Evolutionary conservation across 2,888 invertebrate genomes (phyloP).

Genomic region (Drosophila mettleri): DNA sequence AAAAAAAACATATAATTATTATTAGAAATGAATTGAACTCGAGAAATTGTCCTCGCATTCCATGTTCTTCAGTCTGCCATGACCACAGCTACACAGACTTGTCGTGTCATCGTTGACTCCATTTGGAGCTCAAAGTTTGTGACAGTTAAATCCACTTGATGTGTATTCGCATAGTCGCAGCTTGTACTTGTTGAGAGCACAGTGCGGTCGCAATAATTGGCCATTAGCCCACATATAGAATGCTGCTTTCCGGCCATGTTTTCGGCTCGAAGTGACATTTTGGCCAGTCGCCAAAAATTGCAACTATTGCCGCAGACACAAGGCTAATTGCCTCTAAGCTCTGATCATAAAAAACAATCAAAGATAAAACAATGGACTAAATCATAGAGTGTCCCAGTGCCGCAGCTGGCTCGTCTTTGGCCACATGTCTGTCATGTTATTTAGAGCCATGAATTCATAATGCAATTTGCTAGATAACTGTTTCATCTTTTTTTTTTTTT

Average conservation of each 20-base stretch:
- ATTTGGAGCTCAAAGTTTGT: slow-evolving; percentile 2
- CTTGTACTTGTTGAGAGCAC: slow-evolving; percentile 16
- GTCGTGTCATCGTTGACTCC: neutral
- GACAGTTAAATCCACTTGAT: slow-evolving; percentile 7
- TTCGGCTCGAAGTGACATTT: slow-evolving; percentile 3
- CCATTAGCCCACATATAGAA: slow-evolving; percentile 43
- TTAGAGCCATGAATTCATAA: slow-evolving; percentile 28
- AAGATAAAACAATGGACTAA: slow-evolving; percentile 4
- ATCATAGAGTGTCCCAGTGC: neutral
- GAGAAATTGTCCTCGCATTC: too few relatives aligned
- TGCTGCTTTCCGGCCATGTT: slow-evolving; percentile 22
- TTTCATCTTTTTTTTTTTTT: slow-evolving; percentile 9
- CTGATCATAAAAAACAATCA: slow-evolving; percentile 30
- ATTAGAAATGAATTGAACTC: too few relatives aligned
- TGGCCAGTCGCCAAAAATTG: slow-evolving; percentile 13
- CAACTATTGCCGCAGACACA: slow-evolving; percentile 14
- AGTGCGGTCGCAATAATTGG: slow-evolving; percentile 25
- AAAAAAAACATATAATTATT: too few relatives aligned
- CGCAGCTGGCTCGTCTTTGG: neutral
- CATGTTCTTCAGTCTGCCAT: neutral
- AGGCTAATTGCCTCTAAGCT: slow-evolving; percentile 32
- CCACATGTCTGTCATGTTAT: slow-evolving; percentile 4
- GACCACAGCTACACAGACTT: neutral
- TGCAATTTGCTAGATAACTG: slow-evolving; percentile 35
- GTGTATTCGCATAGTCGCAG: slow-evolving; percentile 17